phyloP scores from a whole-genome alignment of 1,140 invertebrate species.

The Piezodorus guildinii region DNA sequence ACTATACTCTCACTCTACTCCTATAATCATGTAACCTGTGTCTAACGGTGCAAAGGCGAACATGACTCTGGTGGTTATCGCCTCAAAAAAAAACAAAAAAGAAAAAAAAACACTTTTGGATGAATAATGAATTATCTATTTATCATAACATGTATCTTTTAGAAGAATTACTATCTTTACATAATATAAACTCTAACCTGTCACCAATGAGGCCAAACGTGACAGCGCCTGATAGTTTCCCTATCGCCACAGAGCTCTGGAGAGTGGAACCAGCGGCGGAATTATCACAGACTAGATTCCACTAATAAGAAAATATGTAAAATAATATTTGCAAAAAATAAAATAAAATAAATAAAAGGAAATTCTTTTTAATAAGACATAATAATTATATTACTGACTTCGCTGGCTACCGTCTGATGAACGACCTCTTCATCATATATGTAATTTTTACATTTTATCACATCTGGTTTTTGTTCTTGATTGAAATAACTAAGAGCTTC shows the following conservation, averaged over 20 bases:
- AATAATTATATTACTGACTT: conserved; percentile 29
- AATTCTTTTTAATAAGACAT: neutral
- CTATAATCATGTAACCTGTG: too few relatives aligned
- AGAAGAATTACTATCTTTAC: too few relatives aligned
- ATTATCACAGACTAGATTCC: conserved; percentile 42
- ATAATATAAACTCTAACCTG: conserved; percentile 33
- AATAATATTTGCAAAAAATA: too few relatives aligned
- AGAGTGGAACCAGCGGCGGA: conserved; percentile 36
- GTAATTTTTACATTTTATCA: conserved; percentile 32
- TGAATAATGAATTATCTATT: too few relatives aligned
- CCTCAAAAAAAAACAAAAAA: too few relatives aligned
- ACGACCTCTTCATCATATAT: conserved; percentile 31
- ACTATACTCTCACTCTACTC: too few relatives aligned
- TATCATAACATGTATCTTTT: too few relatives aligned
- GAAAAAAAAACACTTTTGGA: too few relatives aligned
- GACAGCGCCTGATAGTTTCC: conserved; percentile 41
- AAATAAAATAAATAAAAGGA: too few relatives aligned
- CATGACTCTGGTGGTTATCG: too few relatives aligned
- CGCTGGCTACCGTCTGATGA: conserved; percentile 36
- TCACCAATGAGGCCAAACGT: conserved; percentile 41
- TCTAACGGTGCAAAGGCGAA: too few relatives aligned
- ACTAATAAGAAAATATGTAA: conserved; percentile 33
- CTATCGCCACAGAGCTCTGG: conserved; percentile 40
- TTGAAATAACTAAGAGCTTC: conserved; percentile 33
- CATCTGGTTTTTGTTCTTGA: conserved; percentile 28